phyloP scores from a whole-genome alignment of 2,888 invertebrate species.

The Oscheius myriophilus region DNA sequence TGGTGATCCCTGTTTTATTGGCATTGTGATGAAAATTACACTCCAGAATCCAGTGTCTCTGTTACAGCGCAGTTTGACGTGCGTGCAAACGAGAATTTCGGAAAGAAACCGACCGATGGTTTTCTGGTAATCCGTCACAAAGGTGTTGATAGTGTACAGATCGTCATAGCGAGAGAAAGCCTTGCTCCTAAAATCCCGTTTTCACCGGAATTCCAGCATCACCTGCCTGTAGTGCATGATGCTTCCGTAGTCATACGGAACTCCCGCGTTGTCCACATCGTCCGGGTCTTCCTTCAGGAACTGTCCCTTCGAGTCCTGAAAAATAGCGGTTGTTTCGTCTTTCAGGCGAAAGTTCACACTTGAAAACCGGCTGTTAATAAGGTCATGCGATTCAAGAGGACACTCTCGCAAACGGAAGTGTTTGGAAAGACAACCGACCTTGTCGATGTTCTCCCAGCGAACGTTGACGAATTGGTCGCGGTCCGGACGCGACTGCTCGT shows the following conservation, averaged over 20 bases:
- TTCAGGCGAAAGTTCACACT: not conserved
- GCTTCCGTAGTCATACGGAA: slow-evolving; percentile 70
- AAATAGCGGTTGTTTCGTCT: not conserved
- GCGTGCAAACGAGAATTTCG: slow-evolving; percentile 13
- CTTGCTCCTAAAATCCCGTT: slow-evolving; percentile 57
- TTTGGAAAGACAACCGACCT: slow-evolving; percentile 33
- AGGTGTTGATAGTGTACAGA: slow-evolving; percentile 70
- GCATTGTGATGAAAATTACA: too few relatives aligned
- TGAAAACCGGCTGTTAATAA: slow-evolving; percentile 3
- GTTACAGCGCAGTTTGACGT: too few relatives aligned
- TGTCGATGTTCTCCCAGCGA: slow-evolving; percentile 70
- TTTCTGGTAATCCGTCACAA: slow-evolving; percentile 70
- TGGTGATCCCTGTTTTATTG: too few relatives aligned
- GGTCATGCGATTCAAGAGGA: slow-evolving; percentile 19
- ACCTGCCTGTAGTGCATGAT: slow-evolving; percentile 70
- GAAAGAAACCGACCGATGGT: slow-evolving; percentile 60
- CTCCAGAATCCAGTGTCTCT: too few relatives aligned
- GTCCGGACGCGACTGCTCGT: slow-evolving; percentile 70
- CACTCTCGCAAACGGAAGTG: slow-evolving; percentile 4
- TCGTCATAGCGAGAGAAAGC: slow-evolving; percentile 70
- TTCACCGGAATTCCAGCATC: not conserved
- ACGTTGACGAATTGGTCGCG: slow-evolving; percentile 68
- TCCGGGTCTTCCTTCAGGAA: slow-evolving; percentile 70
- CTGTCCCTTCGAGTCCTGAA: slow-evolving; percentile 68
- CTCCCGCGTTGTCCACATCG: slow-evolving; percentile 69